Base-by-base conservation (phyloP, 2,797 vertebrate genomes). In the Discoglossus pictus region DNA sequence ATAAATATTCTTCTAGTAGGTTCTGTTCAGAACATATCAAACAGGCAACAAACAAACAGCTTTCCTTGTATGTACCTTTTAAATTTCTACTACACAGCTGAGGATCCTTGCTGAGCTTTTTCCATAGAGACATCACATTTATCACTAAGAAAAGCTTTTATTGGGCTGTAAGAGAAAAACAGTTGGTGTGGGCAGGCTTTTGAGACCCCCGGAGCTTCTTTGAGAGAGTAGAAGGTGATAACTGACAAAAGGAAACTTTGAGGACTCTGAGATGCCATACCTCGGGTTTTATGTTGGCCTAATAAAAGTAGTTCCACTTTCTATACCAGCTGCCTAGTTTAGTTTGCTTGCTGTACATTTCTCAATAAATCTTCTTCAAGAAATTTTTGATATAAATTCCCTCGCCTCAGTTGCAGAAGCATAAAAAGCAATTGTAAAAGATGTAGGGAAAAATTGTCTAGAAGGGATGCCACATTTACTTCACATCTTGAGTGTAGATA, bases 311-410 rank as follows among this genome's bases (percentile, higher is more conserved):
- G 67, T 55, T 25, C 78, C 59, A 15, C 36, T 81, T 73, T 73
- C 36, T 64, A 69, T 48, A 70, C 73, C 76, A 74, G 42, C 71
- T 76, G 61, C 69, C 1, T 62, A 71, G 48, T 65, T 80, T 61
- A 31, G 47, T 46, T 79, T 76, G 66, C 59, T 78, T 75, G 61
- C 58, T 50, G 42, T 66, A 47, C 34, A 18, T 79, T 81, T 82
- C 75, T 77, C 74, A 78, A 78, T 80, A 76, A 80, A 84, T 80
- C 58, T 70, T 68, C 77, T 76, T 74, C 55, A 69, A 77, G 25
- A 42, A 43, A 13, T 52, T 62, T 82, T 78, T 83, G 64, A 63
- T 81, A 73, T 38, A 42, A 47, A 47, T 75, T 75, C 73, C 65
- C 67, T 72, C 24, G 44, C 59, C 74, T 74, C 61, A 38, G 5